Percentiles rank a stretch among this genome's conserved stretches.
These are phyloP conservation scores for Scelioninae gen. 1 DNA, from an alignment of 2,888 invertebrate genomes.

Conservation along the genomic window DNA sequence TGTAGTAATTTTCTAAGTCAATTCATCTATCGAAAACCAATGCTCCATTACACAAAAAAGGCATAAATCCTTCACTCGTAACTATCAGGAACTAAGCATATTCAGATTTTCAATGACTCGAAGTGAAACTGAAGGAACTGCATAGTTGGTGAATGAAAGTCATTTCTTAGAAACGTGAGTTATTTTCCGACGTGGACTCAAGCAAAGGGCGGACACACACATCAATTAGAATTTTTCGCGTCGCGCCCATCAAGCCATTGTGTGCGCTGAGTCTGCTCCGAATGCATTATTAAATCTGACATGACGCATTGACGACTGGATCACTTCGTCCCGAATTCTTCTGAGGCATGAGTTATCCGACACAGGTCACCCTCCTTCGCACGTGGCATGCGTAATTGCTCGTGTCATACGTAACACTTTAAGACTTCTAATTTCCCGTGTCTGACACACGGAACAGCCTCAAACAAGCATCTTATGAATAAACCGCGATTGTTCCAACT, in stretches of 20 bases:
- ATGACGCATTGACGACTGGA: slow-evolving; percentile 76
- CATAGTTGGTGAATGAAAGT: slow-evolving; percentile 23
- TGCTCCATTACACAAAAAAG: neutral
- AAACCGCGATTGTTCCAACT: slow-evolving; percentile 10
- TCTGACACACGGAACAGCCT: slow-evolving; percentile 32
- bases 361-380: slow-evolving; percentile 68
- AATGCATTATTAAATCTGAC: slow-evolving; percentile 78
- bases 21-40: too few species aligned
- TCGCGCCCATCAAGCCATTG: slow-evolving; percentile 79
- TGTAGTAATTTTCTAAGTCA: too few species aligned
- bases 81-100: neutral
- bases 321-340: slow-evolving; percentile 76
- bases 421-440: slow-evolving; percentile 52
- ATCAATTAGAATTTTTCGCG: slow-evolving; percentile 76
- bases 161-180: slow-evolving; percentile 35
- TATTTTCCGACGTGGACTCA: slow-evolving; percentile 59
- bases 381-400: slow-evolving; percentile 76
- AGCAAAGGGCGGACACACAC: slow-evolving; percentile 71
- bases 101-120: neutral
- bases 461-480: slow-evolving; percentile 29
- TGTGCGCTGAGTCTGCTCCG: slow-evolving; percentile 75
- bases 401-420: slow-evolving; percentile 61
- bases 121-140: slow-evolving; percentile 13
- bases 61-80: neutral
- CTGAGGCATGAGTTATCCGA: slow-evolving; percentile 63